phyloP scores from a whole-genome alignment of 2,888 invertebrate species.

The Kryphioiulus occultus region DNA sequence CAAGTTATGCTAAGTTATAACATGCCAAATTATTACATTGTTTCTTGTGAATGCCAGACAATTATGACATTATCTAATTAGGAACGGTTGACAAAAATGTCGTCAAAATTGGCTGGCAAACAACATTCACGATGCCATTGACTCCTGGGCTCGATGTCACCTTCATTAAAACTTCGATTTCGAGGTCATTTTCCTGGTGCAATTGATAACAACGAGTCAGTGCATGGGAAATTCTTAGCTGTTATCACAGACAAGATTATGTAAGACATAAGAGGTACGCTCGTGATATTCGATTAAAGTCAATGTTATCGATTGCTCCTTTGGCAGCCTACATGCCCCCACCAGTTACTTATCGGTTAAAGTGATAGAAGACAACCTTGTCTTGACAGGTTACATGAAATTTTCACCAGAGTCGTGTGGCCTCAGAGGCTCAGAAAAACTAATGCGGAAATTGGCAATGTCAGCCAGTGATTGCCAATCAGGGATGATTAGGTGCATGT shows the following conservation, averaged over 20 bases:
- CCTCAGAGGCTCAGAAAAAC: background rate
- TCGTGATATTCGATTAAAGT: background rate
- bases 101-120: background rate
- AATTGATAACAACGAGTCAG: background rate
- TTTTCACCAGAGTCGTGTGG: background rate
- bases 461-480: background rate
- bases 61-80: background rate
- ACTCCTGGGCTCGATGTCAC: background rate
- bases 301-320: background rate
- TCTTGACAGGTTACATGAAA: background rate
- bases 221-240: background rate
- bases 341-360: background rate
- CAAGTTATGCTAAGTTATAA: too few relatives aligned
- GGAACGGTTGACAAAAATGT: background rate
- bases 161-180: background rate
- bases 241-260: background rate
- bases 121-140: background rate
- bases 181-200: background rate
- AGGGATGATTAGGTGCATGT: background rate
- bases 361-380: background rate
- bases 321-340: background rate
- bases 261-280: background rate
- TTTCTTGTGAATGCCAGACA: constrained; percentile 22
- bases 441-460: background rate
- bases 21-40: too few relatives aligned